A percentile compares a stretch with the other conserved stretches of the same genome.
Conservation (phyloP, 2,797 vertebrate genomes). For the Salmo trutta region DNA sequence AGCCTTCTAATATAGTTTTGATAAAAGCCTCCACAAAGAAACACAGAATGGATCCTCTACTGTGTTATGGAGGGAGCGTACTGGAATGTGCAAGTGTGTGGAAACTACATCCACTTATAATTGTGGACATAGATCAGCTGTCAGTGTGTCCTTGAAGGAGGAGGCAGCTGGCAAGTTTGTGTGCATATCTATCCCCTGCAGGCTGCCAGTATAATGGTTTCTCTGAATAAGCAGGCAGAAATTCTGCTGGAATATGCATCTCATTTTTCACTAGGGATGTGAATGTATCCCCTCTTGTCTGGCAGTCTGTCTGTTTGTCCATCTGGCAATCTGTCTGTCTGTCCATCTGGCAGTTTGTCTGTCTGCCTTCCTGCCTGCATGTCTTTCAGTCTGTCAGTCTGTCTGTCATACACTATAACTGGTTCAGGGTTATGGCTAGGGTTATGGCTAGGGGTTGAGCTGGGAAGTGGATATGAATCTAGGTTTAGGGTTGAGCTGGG, state of each 20-base stretch:
- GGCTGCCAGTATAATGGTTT: neutral
- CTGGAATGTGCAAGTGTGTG: neutral
- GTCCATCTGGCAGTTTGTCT: no score
- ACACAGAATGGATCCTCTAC: neutral
- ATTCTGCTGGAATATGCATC: neutral
- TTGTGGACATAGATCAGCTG: neutral
- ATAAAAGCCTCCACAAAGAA: neutral
- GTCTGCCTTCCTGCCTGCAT: no score
- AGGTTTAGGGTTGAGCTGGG: neutral
- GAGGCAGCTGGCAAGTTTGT: neutral
- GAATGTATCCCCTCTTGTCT: no score
- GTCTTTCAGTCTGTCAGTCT: no score
- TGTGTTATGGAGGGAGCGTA: neutral
- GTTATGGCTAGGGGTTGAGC: neutral
- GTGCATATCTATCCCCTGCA: neutral
- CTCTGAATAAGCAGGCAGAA: neutral
- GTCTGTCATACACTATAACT: no score
- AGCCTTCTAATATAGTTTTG: neutral
- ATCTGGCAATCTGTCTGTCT: no score
- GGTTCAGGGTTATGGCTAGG: neutral
- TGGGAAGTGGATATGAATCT: neutral
- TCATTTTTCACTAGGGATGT: no score
- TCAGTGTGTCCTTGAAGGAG: neutral
- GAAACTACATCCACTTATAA: neutral
- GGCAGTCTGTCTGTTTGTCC: no score